Base-by-base conservation (phyloP, 2,797 vertebrate genomes). In the Artibeus lituratus region DNA sequence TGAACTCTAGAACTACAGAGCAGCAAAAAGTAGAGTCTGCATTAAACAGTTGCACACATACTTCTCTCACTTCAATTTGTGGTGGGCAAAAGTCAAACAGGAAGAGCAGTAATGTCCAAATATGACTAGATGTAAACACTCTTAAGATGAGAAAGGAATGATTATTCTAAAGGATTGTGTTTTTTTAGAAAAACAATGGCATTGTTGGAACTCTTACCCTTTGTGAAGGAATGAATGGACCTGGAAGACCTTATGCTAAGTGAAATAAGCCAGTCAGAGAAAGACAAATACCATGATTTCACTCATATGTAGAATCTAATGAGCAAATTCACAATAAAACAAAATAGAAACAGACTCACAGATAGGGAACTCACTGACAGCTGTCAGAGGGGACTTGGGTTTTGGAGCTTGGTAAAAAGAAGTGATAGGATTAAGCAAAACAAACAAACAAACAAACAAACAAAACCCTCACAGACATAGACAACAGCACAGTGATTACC, bases 41-140 rank as follows among this genome's bases (percentile, higher is more conserved):
- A 59, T 97, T 87, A 69, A 94, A 78, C 2, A 93, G 14, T 26
- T 92, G 47, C 21, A 0, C 0, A 87, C n/a, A 77, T 57, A 7
- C 37, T 0, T 0, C 24, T 53, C 35, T 90, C 53, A 70, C 22
- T 26, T 93, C 78, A 39, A 53, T 74, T 94, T 92, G 53, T 42
- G 70, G 24, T 90, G 37, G 47, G 90, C 57, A 69, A 11, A 59
- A 72, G 22, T 19, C 69, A 84, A 83, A 94, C 82, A 55, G 12
- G 16, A 96, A 94, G 96, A 97, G 65, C 10, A 35, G 53, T 29
- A 19, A 78, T 93, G 95, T 53, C 70, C 90, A 94, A 90, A 97
- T 80, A 69, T 89, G 94, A 90, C 0, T 26, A 76, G 62, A 9
- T 32, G 59, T 81, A 96, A 97, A 94, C 65, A 77, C 42, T 86